Conservation (phyloP, 2,113 vertebrate genomes). For the Anarrhichthys ocellatus region DNA sequence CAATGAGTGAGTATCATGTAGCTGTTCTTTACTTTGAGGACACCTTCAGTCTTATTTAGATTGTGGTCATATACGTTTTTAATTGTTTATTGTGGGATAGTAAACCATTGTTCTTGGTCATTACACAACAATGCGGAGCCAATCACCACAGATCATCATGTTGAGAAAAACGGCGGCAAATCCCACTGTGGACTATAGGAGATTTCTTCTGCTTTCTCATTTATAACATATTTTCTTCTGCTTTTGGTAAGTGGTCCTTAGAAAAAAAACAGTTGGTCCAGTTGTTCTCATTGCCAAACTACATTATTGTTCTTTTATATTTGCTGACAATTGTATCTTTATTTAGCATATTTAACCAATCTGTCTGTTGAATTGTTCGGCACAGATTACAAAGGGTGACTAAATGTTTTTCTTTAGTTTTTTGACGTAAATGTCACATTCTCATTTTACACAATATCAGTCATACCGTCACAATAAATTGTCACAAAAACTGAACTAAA, state of each 20-base stretch:
- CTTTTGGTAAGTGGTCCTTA: not conserved
- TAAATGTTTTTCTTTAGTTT: not conserved
- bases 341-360: not conserved
- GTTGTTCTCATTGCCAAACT: not conserved
- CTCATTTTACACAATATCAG: conserved; percentile 21
- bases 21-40: not conserved
- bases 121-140: not conserved
- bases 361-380: not conserved
- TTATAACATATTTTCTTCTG: not conserved
- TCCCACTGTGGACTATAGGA: not conserved
- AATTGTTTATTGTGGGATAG: not conserved
- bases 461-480: not conserved
- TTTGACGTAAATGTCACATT: conserved; percentile 2
- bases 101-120: not conserved
- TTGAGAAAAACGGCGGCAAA: not conserved
- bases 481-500: conserved; percentile 1
- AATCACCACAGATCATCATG: not conserved
- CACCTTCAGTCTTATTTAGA: not conserved
- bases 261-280: not conserved
- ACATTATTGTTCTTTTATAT: not conserved
- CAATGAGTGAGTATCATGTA: not conserved
- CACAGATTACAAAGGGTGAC: not conserved
- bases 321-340: not conserved
- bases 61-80: not conserved
- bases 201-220: not conserved